Evolutionary conservation across 92 coral and sea anemone genomes (phyloP).

Genomic region (Epizoanthus illoricatus): DNA sequence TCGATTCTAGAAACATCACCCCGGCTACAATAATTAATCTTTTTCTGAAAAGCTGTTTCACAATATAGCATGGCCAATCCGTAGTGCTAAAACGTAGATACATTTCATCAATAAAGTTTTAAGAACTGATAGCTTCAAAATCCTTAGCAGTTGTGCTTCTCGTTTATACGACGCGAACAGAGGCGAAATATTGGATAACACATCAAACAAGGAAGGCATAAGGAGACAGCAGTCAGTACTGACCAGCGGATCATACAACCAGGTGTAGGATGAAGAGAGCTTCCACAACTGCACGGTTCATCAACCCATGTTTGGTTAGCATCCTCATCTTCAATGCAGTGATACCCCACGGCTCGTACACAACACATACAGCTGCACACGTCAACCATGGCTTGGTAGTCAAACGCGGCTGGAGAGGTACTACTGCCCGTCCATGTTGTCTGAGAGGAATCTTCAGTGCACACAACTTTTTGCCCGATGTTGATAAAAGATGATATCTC

Average conservation of each 20-base stretch:
- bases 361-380: slow-evolving; percentile 24
- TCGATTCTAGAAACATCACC: too few relatives aligned
- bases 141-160: too few relatives aligned
- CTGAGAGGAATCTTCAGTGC: not conserved
- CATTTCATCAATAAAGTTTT: too few relatives aligned
- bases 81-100: too few relatives aligned
- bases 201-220: not conserved
- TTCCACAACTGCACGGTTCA: not conserved
- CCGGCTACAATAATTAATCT: too few relatives aligned
- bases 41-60: too few relatives aligned
- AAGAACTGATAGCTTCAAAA: too few relatives aligned
- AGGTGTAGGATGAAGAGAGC: not conserved
- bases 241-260: too few relatives aligned
- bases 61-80: too few relatives aligned
- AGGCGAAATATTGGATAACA: not conserved
- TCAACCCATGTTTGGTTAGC: not conserved
- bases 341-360: slow-evolving; percentile 10
- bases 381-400: not conserved
- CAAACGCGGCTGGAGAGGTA: not conserved
- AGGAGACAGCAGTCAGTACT: too few relatives aligned
- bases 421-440: not conserved
- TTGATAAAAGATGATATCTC: not conserved
- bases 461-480: not conserved
- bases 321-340: not conserved
- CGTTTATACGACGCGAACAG: not conserved